Base-by-base conservation (phyloP, 1,140 invertebrate genomes). In the Sipha flava region DNA sequence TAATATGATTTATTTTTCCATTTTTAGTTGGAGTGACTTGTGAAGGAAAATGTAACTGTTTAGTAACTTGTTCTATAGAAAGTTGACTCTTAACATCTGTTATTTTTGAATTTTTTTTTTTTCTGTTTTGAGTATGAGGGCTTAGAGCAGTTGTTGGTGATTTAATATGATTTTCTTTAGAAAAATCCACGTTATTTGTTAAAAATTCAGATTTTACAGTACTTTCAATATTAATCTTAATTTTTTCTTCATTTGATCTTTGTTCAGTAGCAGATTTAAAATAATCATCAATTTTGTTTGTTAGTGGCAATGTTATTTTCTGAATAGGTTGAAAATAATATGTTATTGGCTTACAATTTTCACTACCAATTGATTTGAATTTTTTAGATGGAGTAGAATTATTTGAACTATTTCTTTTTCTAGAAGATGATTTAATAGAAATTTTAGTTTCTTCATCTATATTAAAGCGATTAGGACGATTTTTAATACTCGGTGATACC, bases 21-120 rank as follows among this genome's bases (percentile, higher is more conserved):
- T 12, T 77, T 77, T 77, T 77, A 9, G 14, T 77, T 16, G 73
- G 73, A 2, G 73, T 77, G 4, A 77, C 21, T 59, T 57, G 47
- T 73, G 10, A 29, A 14, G 3, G 2, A 52, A 52, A 3, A 52
- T 73, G 21, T 34, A 34, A 31, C 10, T n/a, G 9, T 49, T 52
- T 23, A 3, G 3, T 21, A 45, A 7, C 23, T 34, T 34, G 52
- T 54, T 52, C 37, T 10, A 34, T 37, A 7, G 29, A 37, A 52
- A 3, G 9, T 34, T 18, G n/a, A 34, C 10, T 54, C 4, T 21
- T 21, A 14, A 23, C n/a, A 34, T 1, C 14, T 52, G 52, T 37
- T 52, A 0, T 47, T n/a, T 6, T 73, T 6, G 70, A 31, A 14
- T n/a, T 73, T 4, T 34, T 37, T 10, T 49, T 52, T 73, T 43